Conservation (phyloP, 2,888 invertebrate species). For the Dolomedes plantarius region DNA sequence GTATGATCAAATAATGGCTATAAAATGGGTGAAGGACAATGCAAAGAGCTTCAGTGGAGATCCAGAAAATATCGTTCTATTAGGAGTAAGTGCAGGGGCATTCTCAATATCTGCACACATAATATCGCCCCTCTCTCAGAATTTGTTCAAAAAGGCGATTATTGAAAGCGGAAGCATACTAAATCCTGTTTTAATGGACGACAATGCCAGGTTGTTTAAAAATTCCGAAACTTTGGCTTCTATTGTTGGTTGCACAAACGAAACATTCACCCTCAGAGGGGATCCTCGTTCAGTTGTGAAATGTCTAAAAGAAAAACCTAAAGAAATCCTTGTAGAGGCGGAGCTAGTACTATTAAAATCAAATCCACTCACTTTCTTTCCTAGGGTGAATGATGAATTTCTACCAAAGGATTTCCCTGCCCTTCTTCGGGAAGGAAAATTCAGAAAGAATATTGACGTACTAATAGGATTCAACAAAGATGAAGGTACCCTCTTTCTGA, state of each 20-base stretch:
- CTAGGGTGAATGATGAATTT: not conserved
- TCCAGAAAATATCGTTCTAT: slow-evolving; percentile 5
- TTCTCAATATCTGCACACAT: not conserved
- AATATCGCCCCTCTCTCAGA: not conserved
- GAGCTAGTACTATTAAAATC: not conserved
- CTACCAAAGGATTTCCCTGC: not conserved
- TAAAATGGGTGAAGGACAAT: slow-evolving; percentile 22
- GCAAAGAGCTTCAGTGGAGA: slow-evolving; percentile 10
- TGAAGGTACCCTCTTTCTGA: slow-evolving; percentile 69
- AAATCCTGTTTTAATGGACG: not conserved
- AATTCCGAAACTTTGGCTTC: not conserved
- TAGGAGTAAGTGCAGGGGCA: slow-evolving; percentile 29
- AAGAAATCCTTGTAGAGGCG: not conserved
- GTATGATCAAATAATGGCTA: slow-evolving; percentile 22
- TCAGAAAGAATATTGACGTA: slow-evolving; percentile 44
- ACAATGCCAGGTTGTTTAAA: not conserved
- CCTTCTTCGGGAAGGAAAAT: not conserved
- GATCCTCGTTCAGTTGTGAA: not conserved
- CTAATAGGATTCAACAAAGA: slow-evolving; percentile 63
- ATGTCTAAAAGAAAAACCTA: slow-evolving; percentile 1
- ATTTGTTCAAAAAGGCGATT: slow-evolving; percentile 22
- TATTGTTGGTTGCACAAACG: not conserved
- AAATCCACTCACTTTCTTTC: not conserved
- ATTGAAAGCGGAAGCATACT: not conserved
- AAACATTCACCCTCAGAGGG: not conserved